These are phyloP conservation scores for Triops longicaudatus DNA, from an alignment of 1,140 invertebrate genomes.

Conservation along the genomic window DNA sequence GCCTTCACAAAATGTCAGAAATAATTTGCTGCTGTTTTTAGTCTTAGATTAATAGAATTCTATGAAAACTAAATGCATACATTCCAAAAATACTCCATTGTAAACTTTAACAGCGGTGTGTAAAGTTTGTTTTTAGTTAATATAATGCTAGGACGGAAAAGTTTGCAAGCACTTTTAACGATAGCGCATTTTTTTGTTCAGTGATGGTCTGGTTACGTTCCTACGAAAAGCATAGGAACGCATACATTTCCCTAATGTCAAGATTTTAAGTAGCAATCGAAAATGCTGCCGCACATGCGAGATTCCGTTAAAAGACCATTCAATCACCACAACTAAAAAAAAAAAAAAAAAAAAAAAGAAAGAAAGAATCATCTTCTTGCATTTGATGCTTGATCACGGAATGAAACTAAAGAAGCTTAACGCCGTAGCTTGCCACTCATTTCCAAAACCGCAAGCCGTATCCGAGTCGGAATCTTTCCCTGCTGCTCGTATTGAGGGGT, in stretches of 20 bases:
- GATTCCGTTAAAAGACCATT: neutral
- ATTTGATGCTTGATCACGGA: too few species aligned
- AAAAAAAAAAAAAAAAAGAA: too few species aligned
- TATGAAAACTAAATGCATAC: neutral
- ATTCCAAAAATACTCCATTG: constrained; percentile 15
- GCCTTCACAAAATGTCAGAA: neutral
- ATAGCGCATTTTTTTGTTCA: neutral
- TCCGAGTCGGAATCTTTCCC: constrained; percentile 63
- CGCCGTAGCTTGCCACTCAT: constrained; percentile 47
- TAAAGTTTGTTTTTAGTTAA: neutral
- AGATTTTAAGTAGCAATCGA: too few species aligned
- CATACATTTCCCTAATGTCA: too few species aligned
- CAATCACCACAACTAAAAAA: neutral
- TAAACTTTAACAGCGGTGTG: neutral
- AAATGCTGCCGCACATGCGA: too few species aligned
- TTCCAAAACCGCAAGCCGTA: constrained; percentile 69
- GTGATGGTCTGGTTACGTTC: neutral
- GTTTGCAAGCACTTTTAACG: neutral
- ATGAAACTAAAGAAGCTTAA: too few species aligned
- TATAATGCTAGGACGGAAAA: neutral
- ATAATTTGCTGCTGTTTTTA: neutral
- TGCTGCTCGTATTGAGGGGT: constrained; percentile 41
- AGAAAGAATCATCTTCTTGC: neutral
- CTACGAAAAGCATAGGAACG: neutral
- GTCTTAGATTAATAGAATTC: neutral